Evolutionary conservation across 2,888 invertebrate genomes (phyloP).

Genomic region (Erebia epiphron): DNA sequence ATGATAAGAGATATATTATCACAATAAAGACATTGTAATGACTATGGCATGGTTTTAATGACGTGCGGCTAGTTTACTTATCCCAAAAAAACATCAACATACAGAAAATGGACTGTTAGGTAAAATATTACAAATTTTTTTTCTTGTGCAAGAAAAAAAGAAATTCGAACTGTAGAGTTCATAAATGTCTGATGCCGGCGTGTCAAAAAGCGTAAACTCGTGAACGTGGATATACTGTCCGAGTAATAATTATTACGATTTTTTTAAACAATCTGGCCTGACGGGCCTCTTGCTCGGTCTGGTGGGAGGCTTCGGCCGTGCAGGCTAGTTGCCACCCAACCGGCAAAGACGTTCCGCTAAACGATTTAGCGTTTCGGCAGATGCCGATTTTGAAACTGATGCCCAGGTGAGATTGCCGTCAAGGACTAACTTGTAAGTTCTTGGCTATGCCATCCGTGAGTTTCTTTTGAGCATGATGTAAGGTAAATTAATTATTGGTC

Average conservation of each 20-base stretch:
- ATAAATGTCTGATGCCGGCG: too few relatives aligned
- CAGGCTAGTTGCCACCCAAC: not conserved
- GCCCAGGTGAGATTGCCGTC: not conserved
- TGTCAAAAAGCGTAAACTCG: too few relatives aligned
- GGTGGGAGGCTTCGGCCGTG: not conserved
- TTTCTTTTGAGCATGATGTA: too few relatives aligned
- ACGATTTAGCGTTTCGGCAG: not conserved
- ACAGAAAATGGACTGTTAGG: not conserved
- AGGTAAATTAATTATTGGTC: too few relatives aligned
- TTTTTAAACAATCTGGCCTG: too few relatives aligned
- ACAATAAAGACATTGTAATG: conserved; percentile 32
- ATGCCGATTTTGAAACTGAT: not conserved
- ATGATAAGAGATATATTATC: conserved; percentile 27
- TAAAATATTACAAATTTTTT: not conserved
- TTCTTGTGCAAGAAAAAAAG: too few relatives aligned
- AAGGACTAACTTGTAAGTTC: not conserved
- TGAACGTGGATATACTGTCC: too few relatives aligned
- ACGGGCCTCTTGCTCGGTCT: too few relatives aligned
- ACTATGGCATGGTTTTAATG: conserved; percentile 17
- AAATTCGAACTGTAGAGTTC: too few relatives aligned
- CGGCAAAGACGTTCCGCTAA: not conserved
- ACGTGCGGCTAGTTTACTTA: too few relatives aligned
- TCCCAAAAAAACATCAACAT: not conserved
- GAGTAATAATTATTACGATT: too few relatives aligned
- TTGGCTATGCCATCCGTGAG: too few relatives aligned